Evolutionary conservation across 2,888 invertebrate genomes (phyloP).

Genomic region (Altica lythri): DNA sequence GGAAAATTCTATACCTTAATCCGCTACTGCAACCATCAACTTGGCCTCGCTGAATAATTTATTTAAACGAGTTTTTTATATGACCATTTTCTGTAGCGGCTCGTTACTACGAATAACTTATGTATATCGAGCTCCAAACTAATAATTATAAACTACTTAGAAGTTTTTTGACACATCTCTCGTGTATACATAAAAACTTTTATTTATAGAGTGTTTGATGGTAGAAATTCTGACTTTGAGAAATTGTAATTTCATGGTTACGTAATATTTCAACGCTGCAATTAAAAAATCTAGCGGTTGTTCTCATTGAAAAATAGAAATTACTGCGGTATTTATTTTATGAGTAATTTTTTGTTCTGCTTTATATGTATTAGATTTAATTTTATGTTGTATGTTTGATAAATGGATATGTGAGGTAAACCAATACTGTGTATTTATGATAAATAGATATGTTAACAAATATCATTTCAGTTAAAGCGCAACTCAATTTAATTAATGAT

Average conservation of each 20-base stretch:
- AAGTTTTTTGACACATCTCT: slow-evolving; percentile 49
- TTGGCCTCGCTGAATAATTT: slow-evolving; percentile 31
- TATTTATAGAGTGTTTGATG: slow-evolving; percentile 19
- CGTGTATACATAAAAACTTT: slow-evolving; percentile 35
- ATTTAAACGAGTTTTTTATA: slow-evolving; percentile 39
- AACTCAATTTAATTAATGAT: too few species aligned
- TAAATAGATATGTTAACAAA: too few species aligned
- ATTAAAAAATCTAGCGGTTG: neutral
- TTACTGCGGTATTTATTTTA: too few species aligned
- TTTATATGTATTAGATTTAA: too few species aligned
- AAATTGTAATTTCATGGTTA: neutral
- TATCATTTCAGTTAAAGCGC: too few species aligned
- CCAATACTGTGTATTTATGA: too few species aligned
- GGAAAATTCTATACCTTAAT: slow-evolving; percentile 2
- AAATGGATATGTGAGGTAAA: too few species aligned
- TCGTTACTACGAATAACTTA: slow-evolving; percentile 40
- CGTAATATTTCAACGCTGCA: neutral
- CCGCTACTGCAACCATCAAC: slow-evolving; percentile 5
- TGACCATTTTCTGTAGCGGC: too few species aligned
- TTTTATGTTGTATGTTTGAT: too few species aligned
- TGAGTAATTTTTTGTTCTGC: too few species aligned
- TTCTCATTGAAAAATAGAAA: too few species aligned
- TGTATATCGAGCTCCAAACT: slow-evolving; percentile 40
- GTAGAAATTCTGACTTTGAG: neutral
- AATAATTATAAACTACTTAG: slow-evolving; percentile 54